Percentiles rank a stretch among this genome's conserved stretches.
These are phyloP conservation scores for Cebus imitator DNA, from an alignment of 2,113 vertebrate genomes.

Conservation along the genomic window DNA sequence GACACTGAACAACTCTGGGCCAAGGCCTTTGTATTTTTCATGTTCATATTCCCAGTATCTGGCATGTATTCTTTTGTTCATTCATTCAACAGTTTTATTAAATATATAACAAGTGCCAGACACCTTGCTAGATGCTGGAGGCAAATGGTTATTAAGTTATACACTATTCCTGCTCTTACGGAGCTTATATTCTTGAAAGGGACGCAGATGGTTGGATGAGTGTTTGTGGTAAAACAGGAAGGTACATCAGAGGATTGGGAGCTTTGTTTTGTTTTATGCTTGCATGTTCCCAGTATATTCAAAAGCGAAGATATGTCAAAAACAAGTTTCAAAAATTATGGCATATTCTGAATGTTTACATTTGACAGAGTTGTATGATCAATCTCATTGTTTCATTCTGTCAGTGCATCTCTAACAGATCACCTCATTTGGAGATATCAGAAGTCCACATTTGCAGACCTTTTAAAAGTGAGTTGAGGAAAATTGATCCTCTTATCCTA, in stretches of 20 bases:
- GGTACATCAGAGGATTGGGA: background rate
- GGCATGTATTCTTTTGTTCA: background rate
- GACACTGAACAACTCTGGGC: background rate
- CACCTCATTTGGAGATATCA: background rate
- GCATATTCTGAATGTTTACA: background rate
- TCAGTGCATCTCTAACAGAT: background rate
- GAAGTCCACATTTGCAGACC: background rate
- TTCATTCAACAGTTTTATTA: conserved; percentile 16
- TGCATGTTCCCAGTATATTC: background rate
- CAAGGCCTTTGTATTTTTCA: background rate
- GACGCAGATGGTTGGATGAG: background rate
- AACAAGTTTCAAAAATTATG: background rate
- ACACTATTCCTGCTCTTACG: background rate
- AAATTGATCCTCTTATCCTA: background rate
- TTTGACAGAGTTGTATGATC: background rate
- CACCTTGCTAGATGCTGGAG: background rate
- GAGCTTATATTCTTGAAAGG: background rate
- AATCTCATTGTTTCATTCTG: background rate
- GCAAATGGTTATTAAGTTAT: background rate
- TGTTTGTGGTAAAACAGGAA: background rate
- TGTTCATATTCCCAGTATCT: background rate
- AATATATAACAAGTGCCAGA: background rate
- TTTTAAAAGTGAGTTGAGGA: background rate
- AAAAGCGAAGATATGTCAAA: background rate
- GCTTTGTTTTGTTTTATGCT: background rate